phyloP scores from a whole-genome alignment of 2,797 vertebrate species.

The Parotocinclus haroldoi region DNA sequence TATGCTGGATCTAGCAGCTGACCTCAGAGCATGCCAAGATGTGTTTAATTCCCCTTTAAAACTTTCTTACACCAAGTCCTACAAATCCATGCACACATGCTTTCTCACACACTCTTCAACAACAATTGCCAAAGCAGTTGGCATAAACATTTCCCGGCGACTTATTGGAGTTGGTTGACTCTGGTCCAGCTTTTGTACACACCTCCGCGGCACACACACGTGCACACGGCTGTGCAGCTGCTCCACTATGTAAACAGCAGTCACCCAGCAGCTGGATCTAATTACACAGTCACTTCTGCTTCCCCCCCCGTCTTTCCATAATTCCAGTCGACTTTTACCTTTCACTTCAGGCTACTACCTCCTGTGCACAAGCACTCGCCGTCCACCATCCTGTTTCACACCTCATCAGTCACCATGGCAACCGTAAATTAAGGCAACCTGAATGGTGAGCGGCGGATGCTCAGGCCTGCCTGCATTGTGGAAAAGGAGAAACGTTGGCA shows the following conservation, averaged over 20 bases:
- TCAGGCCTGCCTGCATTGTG: constrained; percentile 67
- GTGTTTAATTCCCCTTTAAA: constrained; percentile 7
- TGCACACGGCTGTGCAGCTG: constrained; percentile 49
- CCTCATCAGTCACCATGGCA: constrained; percentile 69
- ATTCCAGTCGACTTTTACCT: constrained; percentile 58
- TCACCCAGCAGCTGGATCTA: constrained; percentile 63
- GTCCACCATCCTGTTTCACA: constrained; percentile 4
- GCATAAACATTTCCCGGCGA: constrained; percentile 1
- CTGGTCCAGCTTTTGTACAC: no score
- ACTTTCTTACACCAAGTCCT: neutral
- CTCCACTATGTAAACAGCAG: constrained; percentile 58
- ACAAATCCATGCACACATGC: constrained; percentile 3
- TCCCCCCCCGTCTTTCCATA: constrained; percentile 56
- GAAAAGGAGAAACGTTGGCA: constrained; percentile 68
- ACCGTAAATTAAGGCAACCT: constrained; percentile 76
- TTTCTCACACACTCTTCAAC: constrained; percentile 14
- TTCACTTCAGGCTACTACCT: constrained; percentile 32
- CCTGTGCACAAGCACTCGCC: constrained; percentile 31
- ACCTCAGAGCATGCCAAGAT: neutral
- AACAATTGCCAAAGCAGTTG: constrained; percentile 30
- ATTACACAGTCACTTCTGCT: constrained; percentile 62
- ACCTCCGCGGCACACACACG: constrained; percentile 4
- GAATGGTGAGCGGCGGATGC: constrained; percentile 73
- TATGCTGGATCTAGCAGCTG: no score
- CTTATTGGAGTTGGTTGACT: no score